A percentile compares a stretch with the other conserved stretches of the same genome.
These are phyloP conservation scores for Folsomia candida DNA, from an alignment of 2,888 invertebrate genomes.

Conservation along the genomic window DNA sequence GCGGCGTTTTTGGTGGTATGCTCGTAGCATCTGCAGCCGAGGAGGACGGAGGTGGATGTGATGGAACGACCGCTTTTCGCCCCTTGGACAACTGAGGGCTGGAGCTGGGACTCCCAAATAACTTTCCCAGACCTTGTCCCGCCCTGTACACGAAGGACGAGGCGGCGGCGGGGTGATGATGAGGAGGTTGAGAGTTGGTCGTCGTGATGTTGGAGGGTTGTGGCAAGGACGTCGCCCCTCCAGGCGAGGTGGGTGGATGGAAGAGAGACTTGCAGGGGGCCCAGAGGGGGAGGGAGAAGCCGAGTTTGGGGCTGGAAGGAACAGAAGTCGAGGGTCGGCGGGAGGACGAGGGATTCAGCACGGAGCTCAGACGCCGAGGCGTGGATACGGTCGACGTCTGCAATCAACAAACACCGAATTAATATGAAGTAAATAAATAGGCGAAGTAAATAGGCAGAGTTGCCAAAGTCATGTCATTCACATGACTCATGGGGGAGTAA, in stretches of 20 bases:
- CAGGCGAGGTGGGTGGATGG: conserved; percentile 18
- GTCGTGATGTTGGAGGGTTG: background rate
- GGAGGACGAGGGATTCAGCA: conserved; percentile 16
- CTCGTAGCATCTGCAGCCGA: background rate
- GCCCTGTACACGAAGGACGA: background rate
- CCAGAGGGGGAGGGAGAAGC: conserved; percentile 32
- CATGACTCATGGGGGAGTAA: background rate
- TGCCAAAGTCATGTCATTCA: too few species aligned
- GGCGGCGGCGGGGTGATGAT: background rate
- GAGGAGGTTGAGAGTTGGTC: background rate
- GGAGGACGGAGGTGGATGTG: background rate
- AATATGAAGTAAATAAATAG: too few species aligned
- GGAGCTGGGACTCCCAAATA: conserved; percentile 4
- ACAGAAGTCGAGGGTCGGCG: conserved; percentile 32
- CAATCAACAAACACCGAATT: too few species aligned
- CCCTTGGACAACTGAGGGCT: background rate
- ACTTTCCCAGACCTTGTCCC: conserved; percentile 6
- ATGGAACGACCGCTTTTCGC: background rate
- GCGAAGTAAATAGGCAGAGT: too few species aligned
- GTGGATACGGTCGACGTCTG: too few species aligned
- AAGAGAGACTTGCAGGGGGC: conserved; percentile 36
- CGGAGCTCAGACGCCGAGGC: conserved; percentile 29
- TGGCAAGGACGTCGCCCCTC: background rate
- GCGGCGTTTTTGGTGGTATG: background rate
- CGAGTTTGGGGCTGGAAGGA: conserved; percentile 39